phyloP scores from a whole-genome alignment of 2,888 invertebrate species.

The Napeogenes inachia region DNA sequence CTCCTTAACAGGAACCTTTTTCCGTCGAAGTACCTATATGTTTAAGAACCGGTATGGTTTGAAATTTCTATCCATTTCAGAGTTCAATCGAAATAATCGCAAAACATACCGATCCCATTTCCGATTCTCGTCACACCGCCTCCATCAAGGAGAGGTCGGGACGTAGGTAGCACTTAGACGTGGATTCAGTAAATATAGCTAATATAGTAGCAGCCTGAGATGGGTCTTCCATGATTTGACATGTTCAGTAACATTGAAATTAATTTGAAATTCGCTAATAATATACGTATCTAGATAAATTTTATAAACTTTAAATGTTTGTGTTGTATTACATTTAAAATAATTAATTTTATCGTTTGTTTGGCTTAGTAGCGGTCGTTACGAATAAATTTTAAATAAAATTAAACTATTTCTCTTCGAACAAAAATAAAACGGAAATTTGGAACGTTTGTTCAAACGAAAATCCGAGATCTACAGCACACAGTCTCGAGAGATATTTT shows the following conservation, averaged over 20 bases:
- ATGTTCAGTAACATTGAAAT: conserved; percentile 12
- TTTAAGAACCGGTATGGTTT: conserved; percentile 56
- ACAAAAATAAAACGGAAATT: background rate
- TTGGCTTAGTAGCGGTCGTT: too few species aligned
- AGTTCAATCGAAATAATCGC: conserved; percentile 71
- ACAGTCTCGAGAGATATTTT: conserved; percentile 14
- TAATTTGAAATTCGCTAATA: background rate
- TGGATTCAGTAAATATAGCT: conserved; percentile 43
- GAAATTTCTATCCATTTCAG: conserved; percentile 65
- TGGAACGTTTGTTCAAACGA: conserved; percentile 1
- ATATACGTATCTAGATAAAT: background rate
- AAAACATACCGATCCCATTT: conserved; percentile 67
- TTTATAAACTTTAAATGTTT: too few species aligned
- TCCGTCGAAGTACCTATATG: conserved; percentile 47
- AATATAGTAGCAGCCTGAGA: conserved; percentile 6
- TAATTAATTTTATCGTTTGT: too few species aligned
- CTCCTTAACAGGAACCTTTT: conserved; percentile 45
- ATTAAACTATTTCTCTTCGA: background rate
- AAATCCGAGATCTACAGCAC: conserved; percentile 2
- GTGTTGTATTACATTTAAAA: too few species aligned
- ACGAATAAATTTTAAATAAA: background rate
- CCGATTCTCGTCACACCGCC: conserved; percentile 68
- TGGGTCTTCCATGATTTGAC: conserved; percentile 20
- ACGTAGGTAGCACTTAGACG: conserved; percentile 47
- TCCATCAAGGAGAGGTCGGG: conserved; percentile 56